Conservation (phyloP, 1,140 invertebrate species). For the Meloidogyne exigua region DNA sequence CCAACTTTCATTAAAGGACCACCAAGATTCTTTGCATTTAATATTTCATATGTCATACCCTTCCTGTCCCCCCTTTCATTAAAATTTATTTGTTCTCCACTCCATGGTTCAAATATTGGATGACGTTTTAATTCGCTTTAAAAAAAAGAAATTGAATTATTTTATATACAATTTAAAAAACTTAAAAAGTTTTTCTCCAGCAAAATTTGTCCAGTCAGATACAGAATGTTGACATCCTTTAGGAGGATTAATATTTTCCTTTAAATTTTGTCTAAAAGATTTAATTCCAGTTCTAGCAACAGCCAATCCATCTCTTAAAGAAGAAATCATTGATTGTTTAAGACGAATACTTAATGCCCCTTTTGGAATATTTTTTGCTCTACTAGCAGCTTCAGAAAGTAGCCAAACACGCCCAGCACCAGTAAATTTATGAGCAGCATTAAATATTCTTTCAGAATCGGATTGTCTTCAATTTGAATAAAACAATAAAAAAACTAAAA, state of each 20-base stretch:
- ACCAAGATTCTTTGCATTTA: slow-evolving; percentile 40
- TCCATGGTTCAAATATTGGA: slow-evolving; percentile 20
- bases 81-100: slow-evolving; percentile 46
- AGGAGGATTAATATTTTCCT: slow-evolving; percentile 7
- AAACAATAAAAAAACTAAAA: background rate
- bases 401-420: slow-evolving; percentile 56
- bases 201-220: slow-evolving; percentile 41
- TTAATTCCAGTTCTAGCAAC: slow-evolving; percentile 38
- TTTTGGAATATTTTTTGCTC: slow-evolving; percentile 49
- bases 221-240: slow-evolving; percentile 40
- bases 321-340: slow-evolving; percentile 30
- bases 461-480: slow-evolving; percentile 30
- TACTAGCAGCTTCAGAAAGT: slow-evolving; percentile 52
- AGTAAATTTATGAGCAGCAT: slow-evolving; percentile 36
- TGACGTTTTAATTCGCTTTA: slow-evolving; percentile 16
- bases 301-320: slow-evolving; percentile 45
- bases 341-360: slow-evolving; percentile 43
- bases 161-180: slow-evolving; percentile 8
- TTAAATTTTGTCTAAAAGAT: slow-evolving; percentile 23
- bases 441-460: slow-evolving; percentile 42
- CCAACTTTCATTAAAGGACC: slow-evolving; percentile 25
- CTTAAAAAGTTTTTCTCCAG: slow-evolving; percentile 43
- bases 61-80: slow-evolving; percentile 55
- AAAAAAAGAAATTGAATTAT: background rate
- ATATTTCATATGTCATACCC: slow-evolving; percentile 52